A percentile compares a stretch with the other conserved stretches of the same genome.
These are phyloP conservation scores for Columba guinea DNA, from an alignment of 2,797 vertebrate genomes.

Conservation along the genomic window DNA sequence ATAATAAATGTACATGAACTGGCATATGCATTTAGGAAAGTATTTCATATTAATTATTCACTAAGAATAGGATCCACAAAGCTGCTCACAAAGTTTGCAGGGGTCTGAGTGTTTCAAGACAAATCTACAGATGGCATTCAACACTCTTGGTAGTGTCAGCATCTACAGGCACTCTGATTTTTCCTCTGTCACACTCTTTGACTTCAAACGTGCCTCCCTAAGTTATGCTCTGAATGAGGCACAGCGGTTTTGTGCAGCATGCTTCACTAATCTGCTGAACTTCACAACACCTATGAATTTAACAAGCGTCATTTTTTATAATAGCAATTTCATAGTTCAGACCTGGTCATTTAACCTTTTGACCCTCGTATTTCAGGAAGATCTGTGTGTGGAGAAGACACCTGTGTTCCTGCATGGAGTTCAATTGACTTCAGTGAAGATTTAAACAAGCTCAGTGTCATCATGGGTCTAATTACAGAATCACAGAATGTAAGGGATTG, in stretches of 20 bases:
- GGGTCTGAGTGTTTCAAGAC: neutral
- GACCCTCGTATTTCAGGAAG: neutral
- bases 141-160: neutral
- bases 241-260: neutral
- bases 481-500: too few relatives aligned
- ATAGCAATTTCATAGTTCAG: neutral
- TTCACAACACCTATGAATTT: neutral
- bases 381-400: neutral
- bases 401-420: rapidly evolving
- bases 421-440: neutral
- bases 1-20: neutral
- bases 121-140: neutral
- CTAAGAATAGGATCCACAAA: neutral
- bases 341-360: neutral
- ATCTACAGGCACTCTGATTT: neutral
- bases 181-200: rapidly evolving
- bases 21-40: neutral
- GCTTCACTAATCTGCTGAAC: neutral
- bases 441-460: neutral
- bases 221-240: neutral
- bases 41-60: neutral
- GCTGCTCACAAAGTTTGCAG: neutral
- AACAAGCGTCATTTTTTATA: neutral
- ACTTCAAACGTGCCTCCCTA: neutral
- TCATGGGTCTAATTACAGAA: neutral